A percentile compares a stretch with the other conserved stretches of the same genome.
Evolutionary conservation across 2,888 invertebrate genomes (phyloP).

Genomic region (Linyphia triangularis): DNA sequence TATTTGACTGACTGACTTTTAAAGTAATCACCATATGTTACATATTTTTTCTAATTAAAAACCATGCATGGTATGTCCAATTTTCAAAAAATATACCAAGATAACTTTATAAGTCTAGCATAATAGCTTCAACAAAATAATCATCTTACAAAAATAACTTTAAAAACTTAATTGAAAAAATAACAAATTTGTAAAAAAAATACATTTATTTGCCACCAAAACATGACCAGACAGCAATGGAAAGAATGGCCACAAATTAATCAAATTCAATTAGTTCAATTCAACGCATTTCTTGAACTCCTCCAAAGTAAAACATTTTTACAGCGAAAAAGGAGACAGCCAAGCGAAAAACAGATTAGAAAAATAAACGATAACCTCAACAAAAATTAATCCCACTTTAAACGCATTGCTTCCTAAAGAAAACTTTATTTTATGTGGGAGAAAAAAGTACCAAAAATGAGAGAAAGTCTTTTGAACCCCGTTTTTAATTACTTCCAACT

Average conservation of each 20-base stretch:
- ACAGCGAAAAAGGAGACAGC: neutral
- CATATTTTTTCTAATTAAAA: too few species aligned
- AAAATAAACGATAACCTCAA: neutral
- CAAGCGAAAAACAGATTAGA: slow-evolving; percentile 12
- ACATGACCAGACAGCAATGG: neutral
- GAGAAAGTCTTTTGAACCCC: slow-evolving; percentile 7
- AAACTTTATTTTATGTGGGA: slow-evolving; percentile 12
- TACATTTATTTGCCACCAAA: neutral
- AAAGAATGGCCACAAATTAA: neutral
- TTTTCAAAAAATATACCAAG: too few species aligned
- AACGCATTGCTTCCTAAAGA: neutral
- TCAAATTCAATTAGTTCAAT: slow-evolving; percentile 27
- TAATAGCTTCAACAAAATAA: too few species aligned
- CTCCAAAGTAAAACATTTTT: neutral
- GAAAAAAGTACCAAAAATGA: slow-evolving; percentile 37
- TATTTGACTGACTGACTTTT: too few species aligned
- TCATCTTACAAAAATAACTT: too few species aligned
- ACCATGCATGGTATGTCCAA: too few species aligned
- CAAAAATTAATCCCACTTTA: slow-evolving; percentile 13
- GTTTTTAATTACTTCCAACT: slow-evolving; percentile 43
- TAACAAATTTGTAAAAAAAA: neutral
- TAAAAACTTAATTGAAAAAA: neutral
- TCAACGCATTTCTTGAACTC: neutral
- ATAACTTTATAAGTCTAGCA: too few species aligned
- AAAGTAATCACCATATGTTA: too few species aligned